phyloP scores from a whole-genome alignment of 2,113 vertebrate species.

The Callipepla californica region DNA sequence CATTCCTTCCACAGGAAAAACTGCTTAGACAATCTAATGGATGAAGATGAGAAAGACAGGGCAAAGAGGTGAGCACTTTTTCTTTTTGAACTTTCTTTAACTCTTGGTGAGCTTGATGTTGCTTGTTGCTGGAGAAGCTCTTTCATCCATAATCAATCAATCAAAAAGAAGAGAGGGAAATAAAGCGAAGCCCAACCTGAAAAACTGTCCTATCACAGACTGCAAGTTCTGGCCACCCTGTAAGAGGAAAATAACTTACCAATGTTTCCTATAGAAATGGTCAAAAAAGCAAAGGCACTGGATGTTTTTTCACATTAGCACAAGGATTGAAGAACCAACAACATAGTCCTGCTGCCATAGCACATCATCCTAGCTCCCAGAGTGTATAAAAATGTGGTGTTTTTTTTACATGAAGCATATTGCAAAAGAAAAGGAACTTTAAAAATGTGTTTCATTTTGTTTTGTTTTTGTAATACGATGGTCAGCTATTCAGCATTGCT shows the following conservation, averaged over 20 bases:
- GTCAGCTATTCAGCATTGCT: not conserved
- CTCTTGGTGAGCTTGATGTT: slow-evolving; percentile 4
- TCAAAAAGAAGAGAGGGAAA: slow-evolving; percentile 27
- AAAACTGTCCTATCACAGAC: slow-evolving; percentile 32
- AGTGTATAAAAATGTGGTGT: not conserved
- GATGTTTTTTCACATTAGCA: not conserved
- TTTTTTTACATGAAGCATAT: not conserved
- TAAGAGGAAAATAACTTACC: slow-evolving; percentile 22
- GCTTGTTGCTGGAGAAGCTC: slow-evolving; percentile 29
- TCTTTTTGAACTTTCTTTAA: not conserved
- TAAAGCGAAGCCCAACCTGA: slow-evolving; percentile 25
- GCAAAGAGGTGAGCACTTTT: slow-evolving; percentile 83
- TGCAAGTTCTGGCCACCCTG: not conserved
- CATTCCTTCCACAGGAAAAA: slow-evolving; percentile 77
- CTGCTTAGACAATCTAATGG: slow-evolving; percentile 85
- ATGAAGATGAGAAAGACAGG: slow-evolving; percentile 89
- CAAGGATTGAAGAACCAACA: not conserved
- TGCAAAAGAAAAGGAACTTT: not conserved
- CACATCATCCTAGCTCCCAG: not conserved
- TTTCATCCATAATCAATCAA: slow-evolving; percentile 47
- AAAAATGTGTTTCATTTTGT: fast-evolving
- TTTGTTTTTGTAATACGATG: not conserved
- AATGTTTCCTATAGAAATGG: slow-evolving; percentile 29
- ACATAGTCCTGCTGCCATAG: not conserved
- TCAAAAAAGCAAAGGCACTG: slow-evolving; percentile 12